Conservation (phyloP, 2,888 invertebrate species). For the Eilema griseolum region DNA sequence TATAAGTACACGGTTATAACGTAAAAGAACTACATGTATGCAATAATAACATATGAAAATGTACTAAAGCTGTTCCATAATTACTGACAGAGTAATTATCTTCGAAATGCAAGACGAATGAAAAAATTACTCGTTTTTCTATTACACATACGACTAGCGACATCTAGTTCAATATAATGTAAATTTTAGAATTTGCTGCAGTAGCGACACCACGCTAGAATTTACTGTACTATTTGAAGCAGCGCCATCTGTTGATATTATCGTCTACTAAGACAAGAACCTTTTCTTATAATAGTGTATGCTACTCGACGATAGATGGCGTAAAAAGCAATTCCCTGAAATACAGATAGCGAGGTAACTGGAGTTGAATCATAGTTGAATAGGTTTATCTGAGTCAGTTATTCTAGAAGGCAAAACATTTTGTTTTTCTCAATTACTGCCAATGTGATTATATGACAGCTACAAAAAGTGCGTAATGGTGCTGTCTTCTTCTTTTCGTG, state of each 20-base stretch:
- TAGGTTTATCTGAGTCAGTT: not conserved
- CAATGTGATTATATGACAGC: no score
- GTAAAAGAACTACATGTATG: not conserved
- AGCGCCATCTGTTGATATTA: slow-evolving; percentile 28
- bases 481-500: no score
- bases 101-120: not conserved
- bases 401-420: not conserved
- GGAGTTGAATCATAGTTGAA: not conserved
- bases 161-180: slow-evolving; percentile 8
- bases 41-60: not conserved
- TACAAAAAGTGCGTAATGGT: no score
- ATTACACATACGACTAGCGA: not conserved
- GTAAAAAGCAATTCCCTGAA: not conserved
- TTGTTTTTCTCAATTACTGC: no score
- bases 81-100: not conserved
- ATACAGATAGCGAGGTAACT: not conserved
- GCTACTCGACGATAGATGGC: slow-evolving; percentile 47
- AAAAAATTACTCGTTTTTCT: not conserved
- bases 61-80: not conserved
- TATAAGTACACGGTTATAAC: not conserved
- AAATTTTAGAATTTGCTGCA: not conserved
- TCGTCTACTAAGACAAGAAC: not conserved
- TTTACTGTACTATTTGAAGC: not conserved
- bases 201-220: not conserved
- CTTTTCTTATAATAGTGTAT: not conserved